Conservation (phyloP, 2,888 invertebrate species). For the Polydrusus pterygomalis region DNA sequence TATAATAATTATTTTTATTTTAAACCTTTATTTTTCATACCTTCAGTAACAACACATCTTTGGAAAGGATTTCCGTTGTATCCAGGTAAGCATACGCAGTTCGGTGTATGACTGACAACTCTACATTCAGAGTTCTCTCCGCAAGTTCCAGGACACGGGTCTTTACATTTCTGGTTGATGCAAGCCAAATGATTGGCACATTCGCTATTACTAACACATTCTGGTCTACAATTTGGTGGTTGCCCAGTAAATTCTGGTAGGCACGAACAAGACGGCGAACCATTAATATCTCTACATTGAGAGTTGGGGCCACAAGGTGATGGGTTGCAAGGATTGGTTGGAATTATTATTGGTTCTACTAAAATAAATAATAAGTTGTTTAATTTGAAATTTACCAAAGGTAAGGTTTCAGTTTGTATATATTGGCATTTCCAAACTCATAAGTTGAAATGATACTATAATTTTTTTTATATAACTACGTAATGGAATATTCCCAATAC, state of each 20-base stretch:
- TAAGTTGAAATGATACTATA: too few species aligned
- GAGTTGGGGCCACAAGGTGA: constrained; percentile 81
- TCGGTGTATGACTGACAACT: constrained; percentile 76
- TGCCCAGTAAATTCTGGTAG: constrained; percentile 81
- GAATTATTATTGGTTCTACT: constrained; percentile 60
- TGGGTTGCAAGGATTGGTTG: constrained; percentile 73
- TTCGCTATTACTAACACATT: constrained; percentile 84
- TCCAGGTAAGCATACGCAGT: constrained; percentile 75
- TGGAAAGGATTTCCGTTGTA: constrained; percentile 77
- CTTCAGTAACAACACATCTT: constrained; percentile 66
- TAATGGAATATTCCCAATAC: background rate
- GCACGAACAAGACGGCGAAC: constrained; percentile 82
- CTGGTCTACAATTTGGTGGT: constrained; percentile 85
- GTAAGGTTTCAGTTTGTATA: background rate
- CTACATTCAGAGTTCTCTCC: constrained; percentile 75
- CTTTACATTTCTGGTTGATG: constrained; percentile 83
- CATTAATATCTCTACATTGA: constrained; percentile 79
- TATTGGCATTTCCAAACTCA: background rate
- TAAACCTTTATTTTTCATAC: constrained; percentile 22
- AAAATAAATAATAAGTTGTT: too few species aligned
- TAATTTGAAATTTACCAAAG: too few species aligned
- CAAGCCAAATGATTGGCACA: constrained; percentile 82
- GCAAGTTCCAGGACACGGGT: constrained; percentile 79
- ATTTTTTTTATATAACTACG: too few species aligned
- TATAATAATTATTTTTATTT: background rate